A percentile compares a stretch with the other conserved stretches of the same genome.
These are phyloP conservation scores for Drosophila histrio DNA, from an alignment of 2,888 invertebrate genomes.

Conservation along the genomic window DNA sequence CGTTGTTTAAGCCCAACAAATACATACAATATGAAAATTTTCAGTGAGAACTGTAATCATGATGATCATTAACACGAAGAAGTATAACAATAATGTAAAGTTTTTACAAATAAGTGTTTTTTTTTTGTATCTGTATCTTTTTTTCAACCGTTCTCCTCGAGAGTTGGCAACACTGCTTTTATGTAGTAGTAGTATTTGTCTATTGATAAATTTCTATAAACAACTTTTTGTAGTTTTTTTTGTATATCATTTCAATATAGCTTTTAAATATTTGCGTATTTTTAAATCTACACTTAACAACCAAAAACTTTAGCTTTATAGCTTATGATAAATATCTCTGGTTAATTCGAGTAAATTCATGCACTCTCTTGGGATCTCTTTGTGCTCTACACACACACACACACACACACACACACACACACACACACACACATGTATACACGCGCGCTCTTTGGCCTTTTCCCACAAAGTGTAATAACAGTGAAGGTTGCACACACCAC, in stretches of 20 bases:
- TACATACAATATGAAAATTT: no score
- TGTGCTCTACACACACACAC: not conserved
- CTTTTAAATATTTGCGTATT: no score
- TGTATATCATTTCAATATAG: not conserved
- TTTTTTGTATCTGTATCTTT: no score
- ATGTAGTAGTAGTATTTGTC: not conserved
- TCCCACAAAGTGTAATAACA: not conserved
- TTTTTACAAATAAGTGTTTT: no score
- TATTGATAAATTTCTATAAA: not conserved
- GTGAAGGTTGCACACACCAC: slow-evolving; percentile 38
- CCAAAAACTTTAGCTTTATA: no score
- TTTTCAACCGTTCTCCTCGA: no score
- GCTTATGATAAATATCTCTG: no score
- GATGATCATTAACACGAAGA: no score
- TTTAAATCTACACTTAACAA: not conserved
- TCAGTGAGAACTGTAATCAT: no score
- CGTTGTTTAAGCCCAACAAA: no score
- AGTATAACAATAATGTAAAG: no score
- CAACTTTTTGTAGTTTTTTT: not conserved
- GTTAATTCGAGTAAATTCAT: not conserved
- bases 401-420: not conserved
- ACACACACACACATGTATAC: not conserved
- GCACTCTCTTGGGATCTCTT: not conserved
- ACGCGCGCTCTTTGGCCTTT: slow-evolving; percentile 35
- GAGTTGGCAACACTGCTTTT: not conserved